Conservation (phyloP, 2,113 vertebrate genomes). For the Ageneiosus marmoratus region DNA sequence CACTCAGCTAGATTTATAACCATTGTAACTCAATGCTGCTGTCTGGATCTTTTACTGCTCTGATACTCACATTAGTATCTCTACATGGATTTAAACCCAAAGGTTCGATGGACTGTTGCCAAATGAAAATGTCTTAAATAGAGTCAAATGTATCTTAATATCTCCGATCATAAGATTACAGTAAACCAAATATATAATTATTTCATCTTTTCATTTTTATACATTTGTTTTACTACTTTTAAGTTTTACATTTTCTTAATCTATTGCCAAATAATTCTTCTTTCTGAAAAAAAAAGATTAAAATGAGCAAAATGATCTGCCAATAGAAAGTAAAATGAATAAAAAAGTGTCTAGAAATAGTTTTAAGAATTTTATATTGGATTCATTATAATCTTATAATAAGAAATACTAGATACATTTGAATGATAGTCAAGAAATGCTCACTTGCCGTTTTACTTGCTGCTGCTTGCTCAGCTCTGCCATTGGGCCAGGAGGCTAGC, state of each 20-base stretch:
- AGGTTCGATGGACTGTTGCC: too few species aligned
- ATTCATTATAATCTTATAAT: too few species aligned
- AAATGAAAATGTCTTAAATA: background rate
- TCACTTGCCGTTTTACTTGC: background rate
- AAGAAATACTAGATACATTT: background rate
- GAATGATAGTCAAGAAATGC: background rate
- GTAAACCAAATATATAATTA: background rate
- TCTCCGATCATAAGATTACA: background rate
- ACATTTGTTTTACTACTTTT: too few species aligned
- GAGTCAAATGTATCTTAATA: background rate
- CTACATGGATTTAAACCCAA: background rate
- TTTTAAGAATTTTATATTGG: too few species aligned
- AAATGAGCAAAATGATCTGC: background rate
- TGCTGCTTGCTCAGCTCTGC: too few species aligned
- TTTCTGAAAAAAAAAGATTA: background rate
- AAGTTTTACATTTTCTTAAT: too few species aligned
- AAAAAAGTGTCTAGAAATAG: too few species aligned
- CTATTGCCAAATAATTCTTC: background rate
- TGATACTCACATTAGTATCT: too few species aligned
- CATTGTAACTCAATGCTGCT: background rate
- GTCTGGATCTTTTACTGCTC: background rate
- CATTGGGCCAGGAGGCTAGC: too few species aligned
- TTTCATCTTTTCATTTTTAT: too few species aligned
- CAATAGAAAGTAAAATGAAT: background rate
- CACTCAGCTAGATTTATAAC: background rate